Conservation (phyloP, 2,797 vertebrate species). For the Ataeniobius toweri region DNA sequence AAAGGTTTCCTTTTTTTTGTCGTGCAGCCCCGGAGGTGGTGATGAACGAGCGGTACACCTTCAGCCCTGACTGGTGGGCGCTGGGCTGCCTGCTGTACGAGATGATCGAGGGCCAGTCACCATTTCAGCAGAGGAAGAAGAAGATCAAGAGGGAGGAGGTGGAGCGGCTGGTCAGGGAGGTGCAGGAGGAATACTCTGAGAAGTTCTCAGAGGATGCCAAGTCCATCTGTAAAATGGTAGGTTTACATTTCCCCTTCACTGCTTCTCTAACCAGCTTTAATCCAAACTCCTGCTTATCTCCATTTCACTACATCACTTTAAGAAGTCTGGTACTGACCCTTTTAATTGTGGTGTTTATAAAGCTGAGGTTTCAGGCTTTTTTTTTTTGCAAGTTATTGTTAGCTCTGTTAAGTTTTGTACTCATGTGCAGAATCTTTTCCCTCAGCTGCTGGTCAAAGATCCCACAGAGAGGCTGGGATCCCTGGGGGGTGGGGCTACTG, state of each 20-base stretch:
- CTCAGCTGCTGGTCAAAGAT: slow-evolving; percentile 91
- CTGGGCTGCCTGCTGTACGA: slow-evolving; percentile 95
- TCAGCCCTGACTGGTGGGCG: slow-evolving; percentile 98
- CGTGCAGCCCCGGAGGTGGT: slow-evolving; percentile 93
- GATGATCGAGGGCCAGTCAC: slow-evolving; percentile 98
- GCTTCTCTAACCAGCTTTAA: not conserved
- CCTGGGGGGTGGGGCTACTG: slow-evolving; percentile 84
- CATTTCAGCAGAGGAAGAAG: slow-evolving; percentile 97
- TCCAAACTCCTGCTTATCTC: too few species aligned
- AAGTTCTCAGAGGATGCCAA: slow-evolving; percentile 90
- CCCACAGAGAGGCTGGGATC: slow-evolving; percentile 88
- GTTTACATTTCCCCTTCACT: slow-evolving; percentile 3
- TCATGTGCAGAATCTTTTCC: not conserved
- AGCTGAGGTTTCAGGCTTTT: not conserved
- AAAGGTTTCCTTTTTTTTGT: not conserved
- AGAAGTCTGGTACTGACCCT: not conserved
- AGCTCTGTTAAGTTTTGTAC: not conserved
- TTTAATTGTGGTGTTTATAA: not conserved
- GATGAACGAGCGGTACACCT: slow-evolving; percentile 93
- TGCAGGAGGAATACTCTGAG: slow-evolving; percentile 89
- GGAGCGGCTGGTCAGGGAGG: slow-evolving; percentile 92
- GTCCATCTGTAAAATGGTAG: slow-evolving; percentile 91
- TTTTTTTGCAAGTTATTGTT: not conserved
- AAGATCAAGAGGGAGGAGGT: slow-evolving; percentile 98
- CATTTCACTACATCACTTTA: not conserved